A percentile compares a stretch with the other conserved stretches of the same genome.
Evolutionary conservation across 2,113 vertebrate species (phyloP).

Genomic region (Eulemur macaco): DNA sequence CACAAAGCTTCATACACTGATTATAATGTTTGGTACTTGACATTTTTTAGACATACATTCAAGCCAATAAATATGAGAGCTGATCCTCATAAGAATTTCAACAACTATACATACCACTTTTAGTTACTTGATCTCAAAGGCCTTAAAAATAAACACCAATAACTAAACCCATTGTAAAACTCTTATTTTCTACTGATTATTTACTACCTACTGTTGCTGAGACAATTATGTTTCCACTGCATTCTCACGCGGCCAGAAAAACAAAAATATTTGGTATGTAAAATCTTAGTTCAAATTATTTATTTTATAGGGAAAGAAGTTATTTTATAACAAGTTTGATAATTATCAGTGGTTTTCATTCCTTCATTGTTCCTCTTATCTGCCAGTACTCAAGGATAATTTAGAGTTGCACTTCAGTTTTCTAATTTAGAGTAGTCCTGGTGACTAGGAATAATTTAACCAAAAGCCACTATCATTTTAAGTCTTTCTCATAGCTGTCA

Average conservation of each 20-base stretch:
- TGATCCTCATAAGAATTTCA: neutral
- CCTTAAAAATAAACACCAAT: neutral
- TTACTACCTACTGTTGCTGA: neutral
- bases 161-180: neutral
- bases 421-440: neutral
- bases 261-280: neutral
- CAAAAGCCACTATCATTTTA: neutral
- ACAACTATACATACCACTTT: neutral
- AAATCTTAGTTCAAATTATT: slow-evolving; percentile 14
- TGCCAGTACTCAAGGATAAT: neutral
- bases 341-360: neutral
- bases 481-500: neutral
- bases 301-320: neutral
- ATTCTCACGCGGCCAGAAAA: neutral
- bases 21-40: neutral
- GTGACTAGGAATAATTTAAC: neutral
- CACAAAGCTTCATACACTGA: neutral
- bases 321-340: neutral
- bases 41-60: neutral
- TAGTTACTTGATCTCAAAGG: neutral
- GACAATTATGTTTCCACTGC: neutral
- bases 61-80: neutral
- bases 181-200: neutral
- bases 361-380: neutral
- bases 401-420: neutral